Conservation (phyloP, 2,888 invertebrate species). For the Cephus pygmeus region DNA sequence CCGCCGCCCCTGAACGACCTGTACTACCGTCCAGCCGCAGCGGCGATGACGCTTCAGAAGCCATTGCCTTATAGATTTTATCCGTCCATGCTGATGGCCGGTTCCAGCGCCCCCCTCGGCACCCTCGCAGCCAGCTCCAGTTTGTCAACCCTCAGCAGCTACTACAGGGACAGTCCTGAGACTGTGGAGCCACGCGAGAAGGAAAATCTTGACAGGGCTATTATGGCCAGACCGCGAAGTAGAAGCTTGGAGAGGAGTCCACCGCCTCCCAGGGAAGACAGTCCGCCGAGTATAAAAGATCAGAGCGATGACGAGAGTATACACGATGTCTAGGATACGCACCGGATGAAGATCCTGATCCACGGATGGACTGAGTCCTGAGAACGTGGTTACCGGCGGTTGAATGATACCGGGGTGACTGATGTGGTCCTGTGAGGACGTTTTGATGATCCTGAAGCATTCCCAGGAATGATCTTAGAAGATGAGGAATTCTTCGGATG, state of each 20-base stretch:
- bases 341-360: not conserved
- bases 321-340: slow-evolving; percentile 58
- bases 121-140: slow-evolving; percentile 75
- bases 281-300: slow-evolving; percentile 57
- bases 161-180: slow-evolving; percentile 58
- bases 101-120: slow-evolving; percentile 76
- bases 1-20: slow-evolving; percentile 75
- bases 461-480: not conserved
- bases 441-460: not conserved
- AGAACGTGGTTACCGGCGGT: not conserved
- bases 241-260: slow-evolving; percentile 50
- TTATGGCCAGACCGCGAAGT: slow-evolving; percentile 51
- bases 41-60: slow-evolving; percentile 82
- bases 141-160: slow-evolving; percentile 56
- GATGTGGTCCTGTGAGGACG: not conserved
- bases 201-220: slow-evolving; percentile 38
- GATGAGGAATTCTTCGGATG: not conserved
- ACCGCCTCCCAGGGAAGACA: slow-evolving; percentile 54
- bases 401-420: not conserved
- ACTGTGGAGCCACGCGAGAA: slow-evolving; percentile 37
- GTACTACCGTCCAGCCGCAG: slow-evolving; percentile 85
- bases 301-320: slow-evolving; percentile 64
- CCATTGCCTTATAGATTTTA: slow-evolving; percentile 84
- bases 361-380: not conserved
- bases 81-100: slow-evolving; percentile 73